phyloP scores from a whole-genome alignment of 1,140 invertebrate species.

The Calliphora vicina region DNA sequence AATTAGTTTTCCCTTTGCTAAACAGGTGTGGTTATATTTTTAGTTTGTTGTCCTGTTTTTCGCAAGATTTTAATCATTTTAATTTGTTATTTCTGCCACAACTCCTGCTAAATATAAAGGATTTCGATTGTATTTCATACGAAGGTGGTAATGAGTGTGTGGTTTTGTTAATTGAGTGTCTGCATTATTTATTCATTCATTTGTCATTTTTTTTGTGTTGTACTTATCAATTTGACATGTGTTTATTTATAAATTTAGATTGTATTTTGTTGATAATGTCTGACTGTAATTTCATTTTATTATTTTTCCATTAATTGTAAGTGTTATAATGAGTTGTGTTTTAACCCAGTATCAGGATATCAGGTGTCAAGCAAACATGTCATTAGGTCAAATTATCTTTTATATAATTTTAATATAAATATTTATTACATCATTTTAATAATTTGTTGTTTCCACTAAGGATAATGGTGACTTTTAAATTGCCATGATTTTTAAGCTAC shows the following conservation, averaged over 20 bases:
- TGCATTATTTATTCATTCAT: not conserved
- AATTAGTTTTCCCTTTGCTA: not conserved
- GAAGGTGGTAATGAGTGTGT: not conserved
- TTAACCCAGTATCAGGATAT: not conserved
- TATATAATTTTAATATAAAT: no score
- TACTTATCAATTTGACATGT: constrained; percentile 2
- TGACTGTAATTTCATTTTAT: not conserved
- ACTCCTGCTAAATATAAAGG: not conserved
- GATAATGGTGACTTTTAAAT: no score
- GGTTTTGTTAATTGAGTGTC: not conserved
- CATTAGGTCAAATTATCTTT: not conserved
- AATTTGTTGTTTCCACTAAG: no score
- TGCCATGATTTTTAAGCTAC: no score
- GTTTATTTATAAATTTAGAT: not conserved
- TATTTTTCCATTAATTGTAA: not conserved
- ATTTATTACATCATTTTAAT: no score
- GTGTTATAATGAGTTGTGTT: not conserved
- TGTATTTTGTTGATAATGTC: not conserved
- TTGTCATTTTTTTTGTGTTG: not conserved
- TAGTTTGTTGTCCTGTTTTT: not conserved
- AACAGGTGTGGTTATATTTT: constrained; percentile 13
- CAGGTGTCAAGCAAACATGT: not conserved
- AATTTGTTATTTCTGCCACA: not conserved
- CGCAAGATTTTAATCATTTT: not conserved
- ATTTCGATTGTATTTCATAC: not conserved